phyloP scores from a whole-genome alignment of 2,113 vertebrate species.

The Thunnus thynnus region DNA sequence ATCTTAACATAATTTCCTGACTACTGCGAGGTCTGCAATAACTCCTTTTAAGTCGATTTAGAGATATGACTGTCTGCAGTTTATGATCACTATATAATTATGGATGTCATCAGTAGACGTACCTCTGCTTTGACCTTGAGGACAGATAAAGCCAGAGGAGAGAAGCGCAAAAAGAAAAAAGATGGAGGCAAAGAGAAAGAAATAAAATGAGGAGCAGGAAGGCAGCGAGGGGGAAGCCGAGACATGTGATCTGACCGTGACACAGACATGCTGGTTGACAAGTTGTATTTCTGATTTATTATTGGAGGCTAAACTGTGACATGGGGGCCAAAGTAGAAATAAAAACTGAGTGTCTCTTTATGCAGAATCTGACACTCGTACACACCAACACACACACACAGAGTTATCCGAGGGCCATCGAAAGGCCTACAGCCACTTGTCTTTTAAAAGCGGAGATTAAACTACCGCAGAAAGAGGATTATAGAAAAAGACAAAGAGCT shows the following conservation, averaged over 20 bases:
- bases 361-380: neutral
- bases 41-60: neutral
- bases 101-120: neutral
- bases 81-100: neutral
- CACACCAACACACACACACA: constrained; percentile 8
- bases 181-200: neutral
- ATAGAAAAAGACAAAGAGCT: constrained; percentile 50
- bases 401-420: constrained; percentile 67
- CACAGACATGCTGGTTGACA: neutral
- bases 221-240: neutral
- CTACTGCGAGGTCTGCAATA: neutral
- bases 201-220: neutral
- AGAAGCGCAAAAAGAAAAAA: neutral
- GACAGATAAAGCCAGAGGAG: neutral
- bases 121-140: neutral
- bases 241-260: constrained; percentile 10
- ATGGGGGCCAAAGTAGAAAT: constrained; percentile 1
- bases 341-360: constrained; percentile 1
- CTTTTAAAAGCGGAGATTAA: constrained; percentile 59
- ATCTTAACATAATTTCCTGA: no score
- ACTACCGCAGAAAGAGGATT: constrained; percentile 64
- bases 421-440: constrained; percentile 54
- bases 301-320: neutral
- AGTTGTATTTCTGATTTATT: constrained; percentile 18
- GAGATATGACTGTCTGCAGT: neutral